A percentile compares a stretch with the other conserved stretches of the same genome.
Evolutionary conservation across 2,113 vertebrate genomes (phyloP).

Genomic region (Orycteropus afer): DNA sequence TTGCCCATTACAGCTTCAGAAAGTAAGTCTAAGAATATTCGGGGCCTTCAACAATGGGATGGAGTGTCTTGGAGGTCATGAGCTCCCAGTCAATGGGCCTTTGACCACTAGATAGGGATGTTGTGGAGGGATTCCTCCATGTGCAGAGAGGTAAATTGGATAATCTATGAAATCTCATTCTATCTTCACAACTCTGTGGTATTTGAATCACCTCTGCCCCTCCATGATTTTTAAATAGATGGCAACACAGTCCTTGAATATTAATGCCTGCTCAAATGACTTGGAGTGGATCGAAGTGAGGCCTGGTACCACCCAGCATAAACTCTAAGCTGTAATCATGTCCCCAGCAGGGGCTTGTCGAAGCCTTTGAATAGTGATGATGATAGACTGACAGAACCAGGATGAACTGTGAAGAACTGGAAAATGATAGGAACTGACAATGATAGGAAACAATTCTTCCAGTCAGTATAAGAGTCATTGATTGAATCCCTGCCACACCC

Average conservation of each 20-base stretch:
- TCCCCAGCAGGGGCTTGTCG: not conserved
- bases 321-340: not conserved
- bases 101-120: not conserved
- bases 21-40: not conserved
- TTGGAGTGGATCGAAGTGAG: not conserved
- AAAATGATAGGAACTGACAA: rapidly evolving
- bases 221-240: not conserved
- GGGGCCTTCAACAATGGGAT: rapidly evolving
- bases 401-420: rapidly evolving
- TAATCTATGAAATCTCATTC: not conserved
- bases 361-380: not conserved
- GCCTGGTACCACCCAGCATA: rapidly evolving
- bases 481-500: rapidly evolving
- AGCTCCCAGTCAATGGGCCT: not conserved
- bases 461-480: rapidly evolving
- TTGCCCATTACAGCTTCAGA: not conserved
- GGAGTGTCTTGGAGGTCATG: no score
- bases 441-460: not conserved
- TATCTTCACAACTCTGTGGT: rapidly evolving
- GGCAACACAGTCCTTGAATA: not conserved
- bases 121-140: not conserved
- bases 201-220: not conserved
- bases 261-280: not conserved
- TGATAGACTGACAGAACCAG: not conserved
- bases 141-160: not conserved